Conservation (phyloP, 1,140 invertebrate genomes). For the Habropoda laboriosa region DNA sequence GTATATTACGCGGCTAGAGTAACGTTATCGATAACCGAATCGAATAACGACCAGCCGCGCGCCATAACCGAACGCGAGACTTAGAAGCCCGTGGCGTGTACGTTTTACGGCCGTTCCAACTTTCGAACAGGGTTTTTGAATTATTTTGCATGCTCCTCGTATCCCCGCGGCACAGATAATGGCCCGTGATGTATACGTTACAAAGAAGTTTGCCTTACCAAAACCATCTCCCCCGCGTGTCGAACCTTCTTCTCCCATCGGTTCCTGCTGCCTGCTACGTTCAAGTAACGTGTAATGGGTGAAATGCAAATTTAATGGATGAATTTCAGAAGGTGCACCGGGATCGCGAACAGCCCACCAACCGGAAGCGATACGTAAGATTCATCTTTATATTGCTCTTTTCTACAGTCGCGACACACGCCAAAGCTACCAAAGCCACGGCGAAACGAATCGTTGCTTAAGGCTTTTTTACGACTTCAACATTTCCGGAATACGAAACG, state of each 20-base stretch:
- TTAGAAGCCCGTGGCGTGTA: constrained; percentile 2
- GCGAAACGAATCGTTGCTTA: constrained; percentile 24
- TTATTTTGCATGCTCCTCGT: constrained; percentile 29
- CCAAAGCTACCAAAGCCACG: background rate
- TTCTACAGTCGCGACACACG: background rate
- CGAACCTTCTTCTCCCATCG: constrained; percentile 12
- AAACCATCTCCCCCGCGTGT: no score
- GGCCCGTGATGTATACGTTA: constrained; percentile 35
- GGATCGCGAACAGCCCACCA: background rate
- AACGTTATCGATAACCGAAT: constrained; percentile 1
- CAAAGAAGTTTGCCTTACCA: constrained; percentile 60
- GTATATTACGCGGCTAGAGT: background rate
- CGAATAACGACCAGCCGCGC: background rate
- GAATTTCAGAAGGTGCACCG: constrained; percentile 47
- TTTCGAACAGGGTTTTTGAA: constrained; percentile 33
- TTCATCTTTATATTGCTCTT: constrained; percentile 32
- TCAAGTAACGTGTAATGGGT: constrained; percentile 48
- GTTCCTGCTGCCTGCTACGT: background rate
- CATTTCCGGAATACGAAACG: constrained; percentile 23
- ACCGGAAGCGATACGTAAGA: constrained; percentile 39
- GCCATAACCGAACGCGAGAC: background rate
- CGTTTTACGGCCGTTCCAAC: constrained; percentile 18
- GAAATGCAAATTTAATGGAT: constrained; percentile 66
- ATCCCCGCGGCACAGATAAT: constrained; percentile 29
- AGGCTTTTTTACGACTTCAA: constrained; percentile 3